Evolutionary conservation across 1,140 invertebrate species (phyloP), one percentile per base, ranked within the genome.

Genomic region (Rhagoletis zephyria): DNA sequence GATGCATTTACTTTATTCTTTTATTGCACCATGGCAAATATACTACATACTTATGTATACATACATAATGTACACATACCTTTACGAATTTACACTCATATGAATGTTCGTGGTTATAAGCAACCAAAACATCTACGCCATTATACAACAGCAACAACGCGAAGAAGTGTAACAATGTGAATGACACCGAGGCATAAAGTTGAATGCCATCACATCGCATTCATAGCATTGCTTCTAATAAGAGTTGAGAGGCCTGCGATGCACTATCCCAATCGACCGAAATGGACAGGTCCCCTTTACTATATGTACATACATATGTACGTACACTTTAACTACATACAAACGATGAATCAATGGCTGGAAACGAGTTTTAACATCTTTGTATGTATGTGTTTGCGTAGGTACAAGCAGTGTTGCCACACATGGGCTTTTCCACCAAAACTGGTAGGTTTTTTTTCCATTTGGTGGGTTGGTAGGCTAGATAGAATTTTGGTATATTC

Each of bases 161-260:
- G 10, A 48, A 12, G 42, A 48, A 5, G 67, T 74, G 67, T 74
- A 45, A 48, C 9, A 74, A 74, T 74, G 67, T 74, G 67, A 74
- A 48, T 74, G 67, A 16, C 14, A 74, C 16, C 42, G 40, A 45
- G 45, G 40, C 14, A 74, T 16, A 67, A 40, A 67, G 7, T 9
- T 67, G 42, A 30, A 65, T 63, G 61, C 61, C 61, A 63, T 16
- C 61, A 63, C 1, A 70, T 14, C 9, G 12, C 42, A 70, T 45
- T 42, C 42, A 70, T 70, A 14, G 67, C 67, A 70, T 45, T 70
- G 67, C 42, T 70, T 70, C 67, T 30, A 70, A 70, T 70, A 30
- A 70, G 67, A 45, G 67, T 70, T 70, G 40, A 70, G 40, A 30
- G 30, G 67, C 67, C 42, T 70, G 40, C 40, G 40, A 70, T 30